Evolutionary conservation across 2,113 vertebrate genomes (phyloP), one percentile per base, ranked within the genome.

Genomic region (Zosterops borbonicus): DNA sequence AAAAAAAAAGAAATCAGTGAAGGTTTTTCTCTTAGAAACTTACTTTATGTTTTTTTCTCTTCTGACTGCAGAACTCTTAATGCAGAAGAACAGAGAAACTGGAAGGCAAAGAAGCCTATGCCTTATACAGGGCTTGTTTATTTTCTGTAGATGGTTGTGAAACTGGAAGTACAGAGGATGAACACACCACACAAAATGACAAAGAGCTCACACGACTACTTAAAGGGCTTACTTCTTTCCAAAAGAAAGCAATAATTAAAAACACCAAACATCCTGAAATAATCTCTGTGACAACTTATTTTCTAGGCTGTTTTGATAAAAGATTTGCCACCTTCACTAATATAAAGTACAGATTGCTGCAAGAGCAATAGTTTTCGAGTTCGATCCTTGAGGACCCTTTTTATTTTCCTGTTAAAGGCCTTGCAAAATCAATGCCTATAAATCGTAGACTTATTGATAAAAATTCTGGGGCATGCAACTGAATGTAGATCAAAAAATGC

Each of bases 401-500:
- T 89, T 89, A 95, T 93, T 96, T 70, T 95, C 96, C 84, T 93
- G 89, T 94, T 97, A 96, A 97, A 96, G 91, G 85, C 92, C 68
- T 82, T 83, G 90, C 92, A 89, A 95, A 97, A 97, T 98, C 97
- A 96, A 97, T 97, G 95, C 58, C 93, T 96, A 96, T 97, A 97
- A 97, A 97, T 97, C 35, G 88, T 92, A 97, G 96, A 96, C 92
- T 96, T 98, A 98, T 96, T 97, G 98, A 98, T 97, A 98, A 97
- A 96, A 98, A 98, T 97, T 97, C 97, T 80, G 76, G 91, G 91
- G 92, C 83, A 87, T 83, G 94, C 89, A 92, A 93, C 42, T 94
- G 96, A 98, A 97, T 90, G 96, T 63, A 96, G 96, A 93, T 95
- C 95, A 97, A 96, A 96, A 98, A 97, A 97, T 97, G 95, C 95